A percentile compares a stretch with the other conserved stretches of the same genome.
These are phyloP conservation scores for Sphaeridia pumilis DNA, from an alignment of 2,888 invertebrate genomes.

Conservation along the genomic window DNA sequence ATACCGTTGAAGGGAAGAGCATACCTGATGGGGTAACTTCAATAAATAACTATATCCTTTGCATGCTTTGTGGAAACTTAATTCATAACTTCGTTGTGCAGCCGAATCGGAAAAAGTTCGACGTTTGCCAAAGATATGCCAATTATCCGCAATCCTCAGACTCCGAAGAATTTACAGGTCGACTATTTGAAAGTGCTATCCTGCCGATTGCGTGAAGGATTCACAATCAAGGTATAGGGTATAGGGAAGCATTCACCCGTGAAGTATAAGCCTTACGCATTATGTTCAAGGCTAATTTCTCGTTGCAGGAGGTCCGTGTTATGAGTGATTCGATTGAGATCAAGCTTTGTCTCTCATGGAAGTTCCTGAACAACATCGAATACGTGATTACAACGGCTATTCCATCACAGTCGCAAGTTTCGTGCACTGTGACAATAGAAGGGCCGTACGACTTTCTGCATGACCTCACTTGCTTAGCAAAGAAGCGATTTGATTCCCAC, in stretches of 20 bases:
- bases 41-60: neutral
- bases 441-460: conserved; percentile 44
- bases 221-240: conserved; percentile 49
- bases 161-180: conserved; percentile 49
- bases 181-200: conserved; percentile 53
- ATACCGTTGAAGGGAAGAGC: conserved; percentile 37
- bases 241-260: no score
- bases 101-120: conserved; percentile 45
- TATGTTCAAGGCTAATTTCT: neutral
- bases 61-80: no score
- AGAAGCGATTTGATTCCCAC: conserved; percentile 51
- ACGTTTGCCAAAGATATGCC: conserved; percentile 48
- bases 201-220: conserved; percentile 63
- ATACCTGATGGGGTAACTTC: neutral
- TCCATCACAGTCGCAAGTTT: conserved; percentile 45
- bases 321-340: conserved; percentile 49
- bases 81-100: conserved; percentile 7
- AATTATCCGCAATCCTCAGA: conserved; percentile 53
- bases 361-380: conserved; percentile 56
- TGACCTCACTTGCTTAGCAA: conserved; percentile 55
- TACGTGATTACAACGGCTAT: conserved; percentile 51
- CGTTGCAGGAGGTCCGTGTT: conserved; percentile 42
- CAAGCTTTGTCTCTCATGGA: conserved; percentile 57
- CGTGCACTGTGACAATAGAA: conserved; percentile 43
- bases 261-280: neutral